Conservation (phyloP, 2,113 vertebrate genomes). For the Menidia beryllina region DNA sequence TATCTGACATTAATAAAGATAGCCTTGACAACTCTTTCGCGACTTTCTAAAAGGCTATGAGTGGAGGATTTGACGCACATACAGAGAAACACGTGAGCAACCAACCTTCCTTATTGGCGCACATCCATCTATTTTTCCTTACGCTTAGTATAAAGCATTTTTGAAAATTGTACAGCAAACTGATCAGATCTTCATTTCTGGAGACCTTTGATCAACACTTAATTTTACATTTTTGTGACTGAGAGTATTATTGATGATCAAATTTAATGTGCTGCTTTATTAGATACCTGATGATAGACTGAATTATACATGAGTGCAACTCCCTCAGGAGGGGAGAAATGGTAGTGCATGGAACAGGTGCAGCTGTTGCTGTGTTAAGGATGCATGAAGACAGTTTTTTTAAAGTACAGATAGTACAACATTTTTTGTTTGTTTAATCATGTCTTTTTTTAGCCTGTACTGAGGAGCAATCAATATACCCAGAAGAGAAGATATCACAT, state of each 20-base stretch:
- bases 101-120: not conserved
- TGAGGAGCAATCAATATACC: no score
- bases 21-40: slow-evolving; percentile 21
- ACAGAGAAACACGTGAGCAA: not conserved
- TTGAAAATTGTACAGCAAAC: rapidly evolving
- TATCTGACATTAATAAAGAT: slow-evolving; percentile 44
- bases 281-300: not conserved
- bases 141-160: no score
- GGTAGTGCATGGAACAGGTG: slow-evolving; percentile 1
- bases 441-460: no score
- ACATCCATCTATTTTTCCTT: not conserved
- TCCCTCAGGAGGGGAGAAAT: slow-evolving; percentile 43
- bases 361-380: not conserved
- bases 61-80: not conserved
- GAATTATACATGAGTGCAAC: slow-evolving; percentile 9
- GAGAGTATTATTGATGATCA: no score
- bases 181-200: no score
- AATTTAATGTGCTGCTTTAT: slow-evolving; percentile 7
- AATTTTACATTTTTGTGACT: not conserved
- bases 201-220: not conserved
- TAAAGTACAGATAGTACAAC: no score
- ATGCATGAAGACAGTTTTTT: not conserved
- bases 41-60: not conserved
- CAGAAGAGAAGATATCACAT: no score
- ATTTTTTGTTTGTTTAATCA: no score